phyloP scores from a whole-genome alignment of 2,888 invertebrate species.

The Balanococcus diminutus region DNA sequence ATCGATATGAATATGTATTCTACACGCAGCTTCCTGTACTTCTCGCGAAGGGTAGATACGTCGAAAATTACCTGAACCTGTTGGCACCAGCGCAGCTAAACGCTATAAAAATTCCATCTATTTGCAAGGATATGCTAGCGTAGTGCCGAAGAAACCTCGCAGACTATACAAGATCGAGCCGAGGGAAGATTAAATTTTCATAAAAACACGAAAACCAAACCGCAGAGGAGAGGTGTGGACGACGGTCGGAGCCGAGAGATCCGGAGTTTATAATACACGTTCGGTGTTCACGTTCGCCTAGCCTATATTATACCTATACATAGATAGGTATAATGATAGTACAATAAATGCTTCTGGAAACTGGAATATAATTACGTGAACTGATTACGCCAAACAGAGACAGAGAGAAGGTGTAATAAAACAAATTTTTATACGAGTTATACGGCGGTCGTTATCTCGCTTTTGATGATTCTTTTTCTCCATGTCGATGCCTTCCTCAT shows the following conservation, averaged over 20 bases:
- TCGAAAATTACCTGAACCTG: not conserved
- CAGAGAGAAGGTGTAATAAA: slow-evolving; percentile 34
- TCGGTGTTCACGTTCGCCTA: not conserved
- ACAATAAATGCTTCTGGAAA: slow-evolving; percentile 44
- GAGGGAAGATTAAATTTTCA: not conserved
- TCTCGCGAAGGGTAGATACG: not conserved
- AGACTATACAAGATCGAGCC: not conserved
- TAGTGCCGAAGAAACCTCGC: too few relatives aligned
- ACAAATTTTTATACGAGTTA: slow-evolving; percentile 31
- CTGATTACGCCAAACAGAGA: slow-evolving; percentile 20
- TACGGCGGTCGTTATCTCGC: slow-evolving; percentile 22
- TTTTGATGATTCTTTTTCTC: not conserved
- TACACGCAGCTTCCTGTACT: not conserved
- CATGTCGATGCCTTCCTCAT: not conserved
- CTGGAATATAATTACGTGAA: slow-evolving; percentile 32
- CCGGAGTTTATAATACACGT: not conserved
- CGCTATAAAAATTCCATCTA: not conserved
- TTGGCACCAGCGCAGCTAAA: not conserved
- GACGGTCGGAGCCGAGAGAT: not conserved
- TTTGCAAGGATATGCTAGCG: not conserved
- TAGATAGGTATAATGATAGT: slow-evolving; percentile 28
- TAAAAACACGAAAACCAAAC: not conserved
- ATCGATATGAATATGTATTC: slow-evolving; percentile 11
- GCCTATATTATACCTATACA: not conserved
- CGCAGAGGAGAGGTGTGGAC: not conserved